Percentiles rank a stretch among this genome's conserved stretches.
Conservation (phyloP, 2,888 invertebrate genomes). For the Hoplodrina blanda region DNA sequence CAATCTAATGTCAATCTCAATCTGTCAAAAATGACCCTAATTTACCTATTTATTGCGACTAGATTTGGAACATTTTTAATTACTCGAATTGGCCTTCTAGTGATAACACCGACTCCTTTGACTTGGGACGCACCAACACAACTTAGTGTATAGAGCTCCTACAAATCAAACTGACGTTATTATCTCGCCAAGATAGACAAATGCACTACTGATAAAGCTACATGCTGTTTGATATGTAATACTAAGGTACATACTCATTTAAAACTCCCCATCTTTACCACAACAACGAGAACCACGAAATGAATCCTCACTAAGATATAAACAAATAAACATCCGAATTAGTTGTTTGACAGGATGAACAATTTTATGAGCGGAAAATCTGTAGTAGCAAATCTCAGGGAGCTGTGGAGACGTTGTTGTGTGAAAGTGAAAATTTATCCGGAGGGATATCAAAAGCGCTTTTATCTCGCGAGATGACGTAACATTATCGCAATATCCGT, state of each 20-base stretch:
- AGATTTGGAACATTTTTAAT: too few relatives aligned
- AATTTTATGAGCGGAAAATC: conserved; percentile 57
- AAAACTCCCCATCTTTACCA: conserved; percentile 5
- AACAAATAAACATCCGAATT: conserved; percentile 52
- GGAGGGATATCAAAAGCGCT: conserved; percentile 81
- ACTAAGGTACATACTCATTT: neutral
- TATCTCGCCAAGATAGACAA: neutral
- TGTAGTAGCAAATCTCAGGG: conserved; percentile 54
- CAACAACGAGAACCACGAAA: neutral
- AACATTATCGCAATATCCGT: conserved; percentile 88
- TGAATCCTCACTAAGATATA: conserved; percentile 14
- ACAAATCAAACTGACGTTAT: neutral
- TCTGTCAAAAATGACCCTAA: too few relatives aligned
- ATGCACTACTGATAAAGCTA: neutral
- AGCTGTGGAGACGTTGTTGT: conserved; percentile 64
- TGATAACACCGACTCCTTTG: neutral
- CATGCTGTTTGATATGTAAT: neutral
- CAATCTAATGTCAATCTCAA: too few relatives aligned
- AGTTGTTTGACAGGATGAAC: conserved; percentile 47
- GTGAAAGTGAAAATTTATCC: conserved; percentile 82
- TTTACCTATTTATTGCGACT: too few relatives aligned
- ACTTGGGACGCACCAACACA: neutral
- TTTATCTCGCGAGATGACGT: conserved; percentile 85
- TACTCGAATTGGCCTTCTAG: too few relatives aligned
- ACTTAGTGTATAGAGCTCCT: too few relatives aligned